A percentile compares a stretch with the other conserved stretches of the same genome.
Conservation (phyloP, 2,113 vertebrate species). For the Pitta sordida region DNA sequence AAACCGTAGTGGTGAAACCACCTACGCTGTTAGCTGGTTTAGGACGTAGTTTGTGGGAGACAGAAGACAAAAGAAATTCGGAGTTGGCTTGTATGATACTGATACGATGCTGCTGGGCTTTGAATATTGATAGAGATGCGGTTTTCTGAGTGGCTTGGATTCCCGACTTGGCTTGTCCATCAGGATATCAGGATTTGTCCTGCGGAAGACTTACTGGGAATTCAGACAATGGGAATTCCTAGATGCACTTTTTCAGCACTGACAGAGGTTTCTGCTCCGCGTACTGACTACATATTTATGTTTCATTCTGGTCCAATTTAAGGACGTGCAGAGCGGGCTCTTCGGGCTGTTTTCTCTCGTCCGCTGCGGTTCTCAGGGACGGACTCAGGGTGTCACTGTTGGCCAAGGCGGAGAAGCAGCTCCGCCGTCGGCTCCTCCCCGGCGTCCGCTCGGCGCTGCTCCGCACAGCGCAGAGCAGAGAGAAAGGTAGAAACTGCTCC, state of each 20-base stretch:
- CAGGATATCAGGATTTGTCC: neutral
- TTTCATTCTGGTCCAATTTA: accelerated
- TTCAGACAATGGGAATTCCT: neutral
- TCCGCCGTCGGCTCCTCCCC: neutral
- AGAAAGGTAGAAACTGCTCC: neutral
- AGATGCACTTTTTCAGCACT: neutral
- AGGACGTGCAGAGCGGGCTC: neutral
- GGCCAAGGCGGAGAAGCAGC: neutral
- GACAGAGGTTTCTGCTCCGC: neutral
- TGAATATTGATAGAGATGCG: neutral
- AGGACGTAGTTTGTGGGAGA: neutral
- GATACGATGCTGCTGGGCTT: neutral
- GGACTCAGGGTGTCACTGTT: slow-evolving; percentile 48
- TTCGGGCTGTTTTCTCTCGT: neutral
- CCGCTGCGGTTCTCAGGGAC: neutral
- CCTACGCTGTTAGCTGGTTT: accelerated
- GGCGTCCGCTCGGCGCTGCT: neutral
- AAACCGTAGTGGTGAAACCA: accelerated
- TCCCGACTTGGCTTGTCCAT: accelerated
- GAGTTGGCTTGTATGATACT: neutral
- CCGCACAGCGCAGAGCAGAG: neutral
- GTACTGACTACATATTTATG: accelerated
- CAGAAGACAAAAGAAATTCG: neutral
- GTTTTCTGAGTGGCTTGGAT: neutral
- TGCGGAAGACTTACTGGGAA: neutral